phyloP scores from a whole-genome alignment of 2,888 invertebrate genomes.

The Cephonodes hylas region DNA sequence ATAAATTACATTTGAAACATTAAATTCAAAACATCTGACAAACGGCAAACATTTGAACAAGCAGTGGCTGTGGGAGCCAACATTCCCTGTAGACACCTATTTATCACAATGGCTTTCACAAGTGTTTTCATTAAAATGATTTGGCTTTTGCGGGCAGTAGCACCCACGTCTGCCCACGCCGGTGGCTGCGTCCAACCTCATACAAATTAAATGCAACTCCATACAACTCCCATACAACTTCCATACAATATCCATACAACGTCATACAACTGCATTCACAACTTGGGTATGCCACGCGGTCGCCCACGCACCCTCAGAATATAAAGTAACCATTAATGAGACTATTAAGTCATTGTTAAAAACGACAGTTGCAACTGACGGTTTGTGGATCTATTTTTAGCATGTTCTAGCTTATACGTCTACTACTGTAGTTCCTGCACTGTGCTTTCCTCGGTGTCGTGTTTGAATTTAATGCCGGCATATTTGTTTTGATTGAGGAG shows the following conservation, averaged over 20 bases:
- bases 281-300: neutral
- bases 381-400: neutral
- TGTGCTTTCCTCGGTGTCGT: too few species aligned
- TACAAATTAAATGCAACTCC: too few species aligned
- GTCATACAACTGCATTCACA: slow-evolving; percentile 5
- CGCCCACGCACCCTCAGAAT: neutral
- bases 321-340: neutral
- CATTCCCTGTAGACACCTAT: neutral
- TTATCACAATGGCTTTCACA: neutral
- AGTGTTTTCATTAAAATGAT: neutral
- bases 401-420: too few species aligned
- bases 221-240: neutral
- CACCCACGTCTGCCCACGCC: neutral
- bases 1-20: too few species aligned
- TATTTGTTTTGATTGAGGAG: too few species aligned
- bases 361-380: neutral
- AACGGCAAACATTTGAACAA: neutral
- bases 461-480: too few species aligned
- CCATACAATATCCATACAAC: neutral
- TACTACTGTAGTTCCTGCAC: too few species aligned
- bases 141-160: too few species aligned
- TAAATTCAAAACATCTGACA: neutral
- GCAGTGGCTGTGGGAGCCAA: neutral
- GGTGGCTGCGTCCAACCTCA: neutral
- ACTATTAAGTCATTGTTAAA: neutral